A percentile compares a stretch with the other conserved stretches of the same genome.
phyloP scores from a whole-genome alignment of 2,797 vertebrate genomes.

The Gallinago nigripennis region DNA sequence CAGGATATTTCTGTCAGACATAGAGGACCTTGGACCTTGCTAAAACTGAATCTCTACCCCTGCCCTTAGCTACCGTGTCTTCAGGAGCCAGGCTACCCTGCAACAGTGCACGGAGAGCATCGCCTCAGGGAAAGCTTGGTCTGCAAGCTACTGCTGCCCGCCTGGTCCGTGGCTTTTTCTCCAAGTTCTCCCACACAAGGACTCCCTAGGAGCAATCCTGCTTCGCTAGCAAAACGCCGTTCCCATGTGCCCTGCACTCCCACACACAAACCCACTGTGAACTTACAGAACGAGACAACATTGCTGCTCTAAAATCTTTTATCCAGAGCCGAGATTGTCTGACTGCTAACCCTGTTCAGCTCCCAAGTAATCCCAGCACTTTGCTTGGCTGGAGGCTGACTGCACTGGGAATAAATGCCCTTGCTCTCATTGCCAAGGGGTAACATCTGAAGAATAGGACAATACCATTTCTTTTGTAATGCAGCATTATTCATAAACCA shows the following conservation, averaged over 20 bases:
- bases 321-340: neutral
- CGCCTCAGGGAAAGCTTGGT: neutral
- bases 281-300: neutral
- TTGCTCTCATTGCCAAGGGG: neutral
- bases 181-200: slow-evolving; percentile 28
- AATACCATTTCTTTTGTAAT: neutral
- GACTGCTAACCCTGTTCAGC: neutral
- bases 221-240: slow-evolving; percentile 26
- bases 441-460: neutral
- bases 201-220: neutral
- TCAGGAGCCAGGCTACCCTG: neutral
- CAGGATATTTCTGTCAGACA: neutral
- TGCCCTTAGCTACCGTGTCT: neutral
- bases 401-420: neutral
- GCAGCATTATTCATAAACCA: slow-evolving; percentile 8
- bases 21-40: neutral
- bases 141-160: neutral
- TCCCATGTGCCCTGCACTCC: slow-evolving; percentile 34
- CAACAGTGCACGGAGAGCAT: rapidly evolving
- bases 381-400: neutral
- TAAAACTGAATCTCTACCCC: neutral
- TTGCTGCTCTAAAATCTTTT: neutral
- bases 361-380: slow-evolving; percentile 18
- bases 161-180: neutral
- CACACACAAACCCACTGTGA: slow-evolving; percentile 39